Evolutionary conservation across 2,888 invertebrate species (phyloP).

Genomic region (Drosophila putrida): DNA sequence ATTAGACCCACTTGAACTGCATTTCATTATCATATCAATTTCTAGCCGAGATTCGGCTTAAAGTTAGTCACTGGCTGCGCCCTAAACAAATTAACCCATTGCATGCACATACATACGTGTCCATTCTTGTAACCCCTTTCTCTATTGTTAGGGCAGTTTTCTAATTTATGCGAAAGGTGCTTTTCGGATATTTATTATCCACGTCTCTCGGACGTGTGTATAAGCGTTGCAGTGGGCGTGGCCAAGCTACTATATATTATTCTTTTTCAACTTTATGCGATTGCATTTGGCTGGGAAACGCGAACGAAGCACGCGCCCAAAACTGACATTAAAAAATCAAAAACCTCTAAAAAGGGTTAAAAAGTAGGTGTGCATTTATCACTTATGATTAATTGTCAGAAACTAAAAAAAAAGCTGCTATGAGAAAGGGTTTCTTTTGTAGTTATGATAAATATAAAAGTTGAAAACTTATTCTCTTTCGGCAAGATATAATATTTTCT

Average conservation of each 20-base stretch:
- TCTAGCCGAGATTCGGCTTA: conserved; percentile 69
- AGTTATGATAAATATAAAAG: background rate
- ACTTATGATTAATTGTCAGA: conserved; percentile 49
- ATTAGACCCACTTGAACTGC: conserved; percentile 29
- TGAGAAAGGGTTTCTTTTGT: background rate
- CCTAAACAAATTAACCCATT: conserved; percentile 76
- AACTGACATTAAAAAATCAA: conserved; percentile 52
- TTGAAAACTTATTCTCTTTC: background rate
- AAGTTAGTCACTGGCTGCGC: conserved; percentile 64
- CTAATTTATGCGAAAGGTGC: conserved; percentile 79
- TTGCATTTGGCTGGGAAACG: conserved; percentile 37
- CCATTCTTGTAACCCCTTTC: background rate
- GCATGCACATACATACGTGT: conserved; percentile 57
- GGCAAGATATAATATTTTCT: too few species aligned
- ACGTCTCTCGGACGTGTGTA: conserved; percentile 40
- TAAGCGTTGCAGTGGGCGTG: conserved; percentile 60
- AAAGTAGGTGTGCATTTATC: conserved; percentile 59
- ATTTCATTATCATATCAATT: conserved; percentile 82
- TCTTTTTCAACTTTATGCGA: conserved; percentile 39
- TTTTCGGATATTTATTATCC: conserved; percentile 71
- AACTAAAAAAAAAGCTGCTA: conserved; percentile 5
- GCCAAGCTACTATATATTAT: conserved; percentile 49
- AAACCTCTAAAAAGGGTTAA: conserved; percentile 52
- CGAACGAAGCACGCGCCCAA: conserved; percentile 64
- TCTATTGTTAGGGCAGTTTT: conserved; percentile 36